phyloP scores from a whole-genome alignment of 2,797 vertebrate genomes.

The Capromys pilorides region DNA sequence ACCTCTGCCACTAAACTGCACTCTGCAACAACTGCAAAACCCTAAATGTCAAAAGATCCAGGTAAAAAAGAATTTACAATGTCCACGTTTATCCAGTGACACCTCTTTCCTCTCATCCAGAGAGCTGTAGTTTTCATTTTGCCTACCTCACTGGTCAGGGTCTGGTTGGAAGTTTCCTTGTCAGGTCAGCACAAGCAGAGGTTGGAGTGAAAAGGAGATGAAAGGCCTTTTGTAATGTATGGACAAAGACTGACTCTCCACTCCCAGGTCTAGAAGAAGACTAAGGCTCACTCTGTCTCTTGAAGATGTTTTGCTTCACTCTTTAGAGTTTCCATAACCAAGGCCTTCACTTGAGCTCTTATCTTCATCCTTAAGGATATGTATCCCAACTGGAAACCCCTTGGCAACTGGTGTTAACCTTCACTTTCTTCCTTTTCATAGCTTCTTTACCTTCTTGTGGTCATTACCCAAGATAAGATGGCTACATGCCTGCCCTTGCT shows the following conservation, averaged over 20 bases:
- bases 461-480: background rate
- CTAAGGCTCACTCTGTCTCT: background rate
- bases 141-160: background rate
- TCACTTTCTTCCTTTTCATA: background rate
- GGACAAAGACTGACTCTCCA: background rate
- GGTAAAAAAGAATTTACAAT: background rate
- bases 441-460: background rate
- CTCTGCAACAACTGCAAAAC: background rate
- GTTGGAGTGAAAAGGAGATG: background rate
- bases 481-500: background rate
- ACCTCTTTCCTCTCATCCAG: background rate
- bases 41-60: background rate
- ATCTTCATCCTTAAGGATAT: background rate
- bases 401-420: background rate
- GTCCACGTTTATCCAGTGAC: background rate
- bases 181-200: background rate
- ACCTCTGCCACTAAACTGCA: background rate
- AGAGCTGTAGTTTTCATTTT: background rate
- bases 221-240: background rate
- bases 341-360: background rate
- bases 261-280: background rate
- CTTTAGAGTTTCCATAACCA: background rate
- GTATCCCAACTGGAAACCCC: background rate
- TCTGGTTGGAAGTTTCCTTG: background rate
- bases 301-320: background rate